These are phyloP conservation scores for Lasiommata megera DNA, from an alignment of 2,888 invertebrate species.

Conservation along the genomic window DNA sequence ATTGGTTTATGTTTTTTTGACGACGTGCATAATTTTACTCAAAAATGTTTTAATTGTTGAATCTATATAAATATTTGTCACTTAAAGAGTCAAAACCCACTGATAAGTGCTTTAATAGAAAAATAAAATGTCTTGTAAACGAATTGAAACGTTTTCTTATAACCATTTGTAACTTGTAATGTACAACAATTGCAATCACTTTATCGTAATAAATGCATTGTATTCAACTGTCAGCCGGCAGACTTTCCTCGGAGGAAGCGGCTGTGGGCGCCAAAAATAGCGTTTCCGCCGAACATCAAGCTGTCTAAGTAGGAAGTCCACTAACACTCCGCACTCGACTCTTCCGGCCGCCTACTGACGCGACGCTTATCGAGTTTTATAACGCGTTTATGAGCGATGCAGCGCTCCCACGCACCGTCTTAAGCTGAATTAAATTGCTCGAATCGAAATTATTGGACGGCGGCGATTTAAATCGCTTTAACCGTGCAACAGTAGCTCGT, in stretches of 20 bases:
- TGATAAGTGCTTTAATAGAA: no score
- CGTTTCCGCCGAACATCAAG: slow-evolving; percentile 68
- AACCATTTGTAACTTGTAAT: neutral
- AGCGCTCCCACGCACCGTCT: slow-evolving; percentile 65
- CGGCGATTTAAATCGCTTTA: slow-evolving; percentile 44
- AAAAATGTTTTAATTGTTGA: no score
- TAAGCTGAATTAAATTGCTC: slow-evolving; percentile 77
- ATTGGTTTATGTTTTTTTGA: no score
- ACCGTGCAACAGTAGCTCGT: slow-evolving; percentile 18
- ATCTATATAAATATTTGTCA: no score
- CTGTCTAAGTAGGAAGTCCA: slow-evolving; percentile 77
- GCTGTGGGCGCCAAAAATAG: slow-evolving; percentile 79
- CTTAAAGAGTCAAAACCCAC: no score
- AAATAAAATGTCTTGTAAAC: no score
- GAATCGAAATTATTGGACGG: slow-evolving; percentile 52
- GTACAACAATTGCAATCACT: neutral
- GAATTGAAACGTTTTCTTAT: no score
- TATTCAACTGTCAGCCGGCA: slow-evolving; percentile 51
- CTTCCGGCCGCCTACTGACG: slow-evolving; percentile 79
- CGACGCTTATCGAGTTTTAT: slow-evolving; percentile 75
- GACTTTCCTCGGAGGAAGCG: slow-evolving; percentile 77
- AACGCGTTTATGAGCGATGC: slow-evolving; percentile 73
- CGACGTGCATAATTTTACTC: no score
- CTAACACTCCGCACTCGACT: slow-evolving; percentile 62
- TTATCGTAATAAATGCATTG: slow-evolving; percentile 25